Evolutionary conservation across 2,113 vertebrate genomes (phyloP).

Genomic region (Mungos mungo): DNA sequence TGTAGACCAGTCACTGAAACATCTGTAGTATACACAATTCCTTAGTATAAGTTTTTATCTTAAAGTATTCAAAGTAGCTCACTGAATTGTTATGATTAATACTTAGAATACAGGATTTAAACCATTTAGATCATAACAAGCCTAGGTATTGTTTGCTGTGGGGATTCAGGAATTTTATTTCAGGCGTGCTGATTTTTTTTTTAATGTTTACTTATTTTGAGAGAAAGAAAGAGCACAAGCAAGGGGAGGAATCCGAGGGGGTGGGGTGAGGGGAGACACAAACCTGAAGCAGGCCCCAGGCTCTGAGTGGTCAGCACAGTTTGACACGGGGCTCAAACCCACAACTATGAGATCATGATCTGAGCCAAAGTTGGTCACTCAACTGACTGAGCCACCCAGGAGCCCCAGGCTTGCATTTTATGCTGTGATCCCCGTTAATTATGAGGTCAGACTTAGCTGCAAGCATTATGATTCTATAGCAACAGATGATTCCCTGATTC

Average conservation of each 20-base stretch:
- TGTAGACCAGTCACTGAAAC: background rate
- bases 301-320: no score
- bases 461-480: conserved; percentile 15
- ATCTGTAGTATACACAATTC: background rate
- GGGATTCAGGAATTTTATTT: conserved; percentile 31
- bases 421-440: background rate
- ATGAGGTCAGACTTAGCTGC: conserved; percentile 22
- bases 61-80: background rate
- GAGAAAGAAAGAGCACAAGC: no score
- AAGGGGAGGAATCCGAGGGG: no score
- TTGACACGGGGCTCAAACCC: no score
- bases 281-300: no score
- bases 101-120: background rate
- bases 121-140: background rate
- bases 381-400: no score
- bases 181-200: background rate
- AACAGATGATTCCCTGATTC: conserved; percentile 34
- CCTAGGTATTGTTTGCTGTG: background rate
- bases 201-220: background rate
- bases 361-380: no score
- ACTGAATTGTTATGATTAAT: background rate
- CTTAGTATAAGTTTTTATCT: background rate
- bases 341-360: no score
- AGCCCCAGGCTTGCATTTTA: background rate
- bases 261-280: no score